A percentile compares a stretch with the other conserved stretches of the same genome.
Conservation (phyloP, 2,888 invertebrate species). For the Odontocolon sp. region DNA sequence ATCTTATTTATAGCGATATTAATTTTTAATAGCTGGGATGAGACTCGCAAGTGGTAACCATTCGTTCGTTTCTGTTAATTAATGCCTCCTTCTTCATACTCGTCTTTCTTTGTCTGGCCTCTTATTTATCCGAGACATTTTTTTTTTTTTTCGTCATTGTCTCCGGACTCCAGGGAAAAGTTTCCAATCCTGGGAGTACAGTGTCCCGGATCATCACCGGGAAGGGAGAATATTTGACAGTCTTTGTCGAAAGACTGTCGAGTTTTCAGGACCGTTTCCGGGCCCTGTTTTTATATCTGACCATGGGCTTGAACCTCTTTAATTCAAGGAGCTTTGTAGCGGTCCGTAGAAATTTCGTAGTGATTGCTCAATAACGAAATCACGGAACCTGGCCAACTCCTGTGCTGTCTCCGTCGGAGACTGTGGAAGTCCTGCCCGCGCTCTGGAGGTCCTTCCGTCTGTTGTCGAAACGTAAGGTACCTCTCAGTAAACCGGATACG, state of each 20-base stretch:
- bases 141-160: conserved; percentile 15
- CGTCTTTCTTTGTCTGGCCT: conserved; percentile 17
- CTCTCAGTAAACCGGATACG: conserved; percentile 79
- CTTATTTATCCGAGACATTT: neutral
- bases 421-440: conserved; percentile 54
- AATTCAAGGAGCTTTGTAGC: neutral
- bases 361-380: neutral
- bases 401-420: conserved; percentile 45
- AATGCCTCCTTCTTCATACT: conserved; percentile 38
- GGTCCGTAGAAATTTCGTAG: neutral
- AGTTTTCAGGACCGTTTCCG: conserved; percentile 34
- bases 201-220: conserved; percentile 8
- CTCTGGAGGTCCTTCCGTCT: conserved; percentile 39
- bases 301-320: neutral
- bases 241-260: too few species aligned
- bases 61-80: conserved; percentile 67
- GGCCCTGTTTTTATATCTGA: conserved; percentile 10
- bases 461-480: conserved; percentile 10
- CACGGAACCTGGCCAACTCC: conserved; percentile 24
- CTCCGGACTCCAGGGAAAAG: conserved; percentile 17
- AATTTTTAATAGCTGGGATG: conserved; percentile 72
- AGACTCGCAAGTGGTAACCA: conserved; percentile 77
- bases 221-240: neutral
- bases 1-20: conserved; percentile 74
- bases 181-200: neutral